A percentile compares a stretch with the other conserved stretches of the same genome.
These are phyloP conservation scores for Mionectes macconnelli DNA, from an alignment of 2,113 vertebrate species.

Conservation along the genomic window DNA sequence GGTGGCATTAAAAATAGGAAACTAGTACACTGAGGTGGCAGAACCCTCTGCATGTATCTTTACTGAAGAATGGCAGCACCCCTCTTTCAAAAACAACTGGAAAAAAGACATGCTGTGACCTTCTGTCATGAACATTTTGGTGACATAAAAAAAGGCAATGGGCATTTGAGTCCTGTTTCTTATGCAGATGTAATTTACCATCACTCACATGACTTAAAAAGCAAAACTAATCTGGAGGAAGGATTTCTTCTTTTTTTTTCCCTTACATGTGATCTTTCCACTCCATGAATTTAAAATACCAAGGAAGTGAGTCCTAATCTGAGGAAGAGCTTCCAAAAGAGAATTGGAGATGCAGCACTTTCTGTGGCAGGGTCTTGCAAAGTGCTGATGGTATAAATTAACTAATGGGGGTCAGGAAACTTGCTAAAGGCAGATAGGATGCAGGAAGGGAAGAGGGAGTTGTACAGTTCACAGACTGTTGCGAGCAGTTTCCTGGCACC, in stretches of 20 bases:
- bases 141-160: background rate
- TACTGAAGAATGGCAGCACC: background rate
- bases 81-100: background rate
- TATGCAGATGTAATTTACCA: background rate
- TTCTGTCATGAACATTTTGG: background rate
- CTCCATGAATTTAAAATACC: background rate
- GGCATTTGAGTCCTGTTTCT: background rate
- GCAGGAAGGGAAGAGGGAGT: slow-evolving; percentile 53
- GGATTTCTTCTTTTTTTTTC: background rate
- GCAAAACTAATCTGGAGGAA: background rate
- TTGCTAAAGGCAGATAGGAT: slow-evolving; percentile 40
- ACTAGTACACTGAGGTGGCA: background rate
- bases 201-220: background rate
- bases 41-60: background rate
- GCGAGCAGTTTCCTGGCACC: slow-evolving; percentile 38
- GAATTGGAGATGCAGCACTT: slow-evolving; percentile 16
- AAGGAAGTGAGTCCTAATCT: background rate
- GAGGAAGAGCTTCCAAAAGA: background rate
- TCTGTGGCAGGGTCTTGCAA: background rate
- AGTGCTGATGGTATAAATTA: slow-evolving; percentile 13
- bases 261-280: background rate
- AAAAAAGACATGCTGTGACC: background rate
- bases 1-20: background rate
- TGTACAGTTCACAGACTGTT: background rate
- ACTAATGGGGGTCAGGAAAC: slow-evolving; percentile 40